Conservation (phyloP, 1,140 invertebrate species). For the Leptopilina clavipes region DNA sequence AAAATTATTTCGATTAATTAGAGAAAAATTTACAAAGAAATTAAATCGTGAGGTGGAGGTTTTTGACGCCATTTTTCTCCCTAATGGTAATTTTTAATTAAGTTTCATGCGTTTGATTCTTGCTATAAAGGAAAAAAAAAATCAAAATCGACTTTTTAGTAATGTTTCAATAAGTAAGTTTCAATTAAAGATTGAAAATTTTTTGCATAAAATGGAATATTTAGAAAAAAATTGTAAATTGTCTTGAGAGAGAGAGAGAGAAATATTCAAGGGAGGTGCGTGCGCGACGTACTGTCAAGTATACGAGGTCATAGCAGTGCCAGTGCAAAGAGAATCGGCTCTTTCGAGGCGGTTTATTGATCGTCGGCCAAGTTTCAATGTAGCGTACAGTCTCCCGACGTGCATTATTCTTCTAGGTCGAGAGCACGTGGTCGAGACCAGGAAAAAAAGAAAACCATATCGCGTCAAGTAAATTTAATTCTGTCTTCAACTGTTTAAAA, state of each 20-base stretch:
- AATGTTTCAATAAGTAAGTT: too few relatives aligned
- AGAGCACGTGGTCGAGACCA: slow-evolving; percentile 14
- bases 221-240: neutral
- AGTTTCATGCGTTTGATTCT: too few relatives aligned
- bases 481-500: too few relatives aligned
- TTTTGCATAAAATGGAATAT: neutral
- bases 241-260: neutral
- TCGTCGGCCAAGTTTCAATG: slow-evolving; percentile 32
- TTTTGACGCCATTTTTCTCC: neutral
- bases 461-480: neutral
- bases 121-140: neutral
- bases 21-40: neutral
- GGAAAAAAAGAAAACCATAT: neutral
- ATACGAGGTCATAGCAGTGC: slow-evolving; percentile 32
- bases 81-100: neutral
- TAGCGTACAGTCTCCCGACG: slow-evolving; percentile 28
- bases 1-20: neutral
- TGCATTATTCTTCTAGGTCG: slow-evolving; percentile 26
- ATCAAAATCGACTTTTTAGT: neutral
- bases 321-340: slow-evolving; percentile 32
- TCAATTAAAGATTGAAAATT: too few relatives aligned
- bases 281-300: slow-evolving; percentile 32
- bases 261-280: slow-evolving; percentile 7
- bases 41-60: neutral
- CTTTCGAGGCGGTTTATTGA: slow-evolving; percentile 32